Evolutionary conservation across 2,888 invertebrate species (phyloP), one percentile per base, ranked within the genome.

Genomic region (Troides helena): DNA sequence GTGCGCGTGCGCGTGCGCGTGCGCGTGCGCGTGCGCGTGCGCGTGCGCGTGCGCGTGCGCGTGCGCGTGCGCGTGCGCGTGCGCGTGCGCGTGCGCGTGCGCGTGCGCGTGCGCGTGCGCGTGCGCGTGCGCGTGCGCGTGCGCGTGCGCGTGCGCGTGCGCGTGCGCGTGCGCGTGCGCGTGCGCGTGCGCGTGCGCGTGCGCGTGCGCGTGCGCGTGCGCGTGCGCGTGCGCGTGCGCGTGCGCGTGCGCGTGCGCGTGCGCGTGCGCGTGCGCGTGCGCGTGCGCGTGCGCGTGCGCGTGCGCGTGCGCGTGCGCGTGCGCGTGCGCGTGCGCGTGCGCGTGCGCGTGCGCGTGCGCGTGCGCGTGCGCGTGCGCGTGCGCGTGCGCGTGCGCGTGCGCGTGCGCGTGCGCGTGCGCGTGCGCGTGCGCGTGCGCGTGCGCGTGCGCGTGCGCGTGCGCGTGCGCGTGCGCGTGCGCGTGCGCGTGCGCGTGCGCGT

Each of bases 381-480:
- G 72, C 23, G 69, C 72, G 67, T 66, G 72, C n/a, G 69, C 72
- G 67, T 71, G 74, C 56, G 68, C 71, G 71, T 73, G 75, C 72
- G 87, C 87, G 79, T 81, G 87, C 60, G 86, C 75, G 75, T 80
- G 73, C 72, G 72, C 83, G 83, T 75, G 74, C 74, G 68, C n/a
- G 79, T 77, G 83, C 79, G 80, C 79, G 73, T 74, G 80, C 82
- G 87, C 86, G 73, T 89, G 85, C 74, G 85, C n/a, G n/a, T n/a
- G 77, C 77, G 30, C 30, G 5, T 30, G 39, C 10, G 39, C 39
- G 39, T 30, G 39, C 39, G 39, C 39, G 39, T 36, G 36, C 2
- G 84, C 78, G 83, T 80, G 76, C 74, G 77, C 76, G 74, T 77
- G 81, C 78, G 78, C 84, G 79, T 81, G 79, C 73, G 71, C 75